Evolutionary conservation across 2,888 invertebrate genomes (phyloP), one percentile per base, ranked within the genome.

Genomic region (Amiota communis): DNA sequence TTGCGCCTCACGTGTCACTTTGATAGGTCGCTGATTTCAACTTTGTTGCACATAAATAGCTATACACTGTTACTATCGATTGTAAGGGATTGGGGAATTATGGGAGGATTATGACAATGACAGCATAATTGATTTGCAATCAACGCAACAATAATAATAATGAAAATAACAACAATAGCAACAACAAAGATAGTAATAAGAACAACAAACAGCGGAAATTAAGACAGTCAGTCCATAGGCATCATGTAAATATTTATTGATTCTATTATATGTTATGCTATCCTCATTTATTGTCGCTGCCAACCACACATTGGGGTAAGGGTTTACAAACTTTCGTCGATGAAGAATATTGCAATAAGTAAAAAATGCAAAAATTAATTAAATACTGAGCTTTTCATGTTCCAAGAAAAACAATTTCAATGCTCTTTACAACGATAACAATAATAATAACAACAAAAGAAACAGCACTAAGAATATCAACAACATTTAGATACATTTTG

Each of bases 331-430:
- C 8, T 13, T 23, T 10, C 0, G 36, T 48, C 51, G 72, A 59
- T 12, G 63, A 12, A 65, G 51, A 49, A 71, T 17, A 72, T 68
- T 56, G 53, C 51, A 51, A 71, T 12, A 46, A 86, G 86, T 83
- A 86, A 84, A 83, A 83, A 86, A 83, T 85, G 86, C 86, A 86
- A 85, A 86, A 83, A 86, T 83, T 83, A 83, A 83, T 83, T 83
- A 83, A 83, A 83, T 86, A 86, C 86, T 84, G 84, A 86, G 83
- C 83, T 83, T 83, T 86, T 85, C 86, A 86, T 83, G 86, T 84
- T 82, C 84, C 86, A 84, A 82, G 86, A 2, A 83, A 83, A 83
- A 86, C 83, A 86, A 86, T 86, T 83, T 83, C 23, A 53, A 2
- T 15, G 36, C 20, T 53, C 84, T 84, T 2, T 23, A 63, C 57